phyloP scores from a whole-genome alignment of 2,888 invertebrate species.

The Dendrolimus pini region DNA sequence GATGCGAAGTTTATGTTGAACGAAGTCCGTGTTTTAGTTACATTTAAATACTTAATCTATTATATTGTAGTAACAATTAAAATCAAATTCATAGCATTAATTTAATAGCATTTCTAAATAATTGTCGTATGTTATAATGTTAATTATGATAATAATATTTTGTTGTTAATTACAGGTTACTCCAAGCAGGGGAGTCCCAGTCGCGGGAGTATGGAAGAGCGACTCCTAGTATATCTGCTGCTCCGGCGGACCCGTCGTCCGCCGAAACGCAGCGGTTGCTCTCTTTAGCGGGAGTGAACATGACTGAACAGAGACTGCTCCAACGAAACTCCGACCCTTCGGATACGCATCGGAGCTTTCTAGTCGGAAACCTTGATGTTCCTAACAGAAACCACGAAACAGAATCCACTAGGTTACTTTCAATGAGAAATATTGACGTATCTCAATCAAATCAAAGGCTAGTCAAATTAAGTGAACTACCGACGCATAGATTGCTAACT shows the following conservation, averaged over 20 bases:
- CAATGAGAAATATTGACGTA: constrained; percentile 67
- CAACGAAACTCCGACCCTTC: constrained; percentile 70
- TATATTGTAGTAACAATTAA: too few species aligned
- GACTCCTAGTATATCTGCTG: constrained; percentile 47
- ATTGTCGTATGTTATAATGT: too few species aligned
- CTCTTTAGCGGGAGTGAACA: constrained; percentile 69
- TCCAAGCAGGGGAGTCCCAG: constrained; percentile 58
- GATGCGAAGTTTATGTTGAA: too few species aligned
- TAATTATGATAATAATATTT: too few species aligned
- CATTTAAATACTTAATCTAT: too few species aligned
- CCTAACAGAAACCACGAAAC: constrained; percentile 49
- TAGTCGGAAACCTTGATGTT: constrained; percentile 58
- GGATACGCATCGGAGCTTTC: constrained; percentile 69
- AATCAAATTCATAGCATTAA: too few species aligned
- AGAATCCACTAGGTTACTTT: constrained; percentile 61
- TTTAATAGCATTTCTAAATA: too few species aligned
- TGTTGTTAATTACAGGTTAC: constrained; percentile 47
- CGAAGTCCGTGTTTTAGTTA: too few species aligned
- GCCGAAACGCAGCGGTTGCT: constrained; percentile 69
- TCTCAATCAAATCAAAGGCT: constrained; percentile 66
- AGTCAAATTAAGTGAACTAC: constrained; percentile 54
- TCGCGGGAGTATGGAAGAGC: constrained; percentile 54
- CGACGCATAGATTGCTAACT: constrained; percentile 64
- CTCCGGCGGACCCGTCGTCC: constrained; percentile 53
- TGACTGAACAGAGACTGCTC: constrained; percentile 73